phyloP scores from a whole-genome alignment of 1,140 invertebrate species.

The Tribolium madens region DNA sequence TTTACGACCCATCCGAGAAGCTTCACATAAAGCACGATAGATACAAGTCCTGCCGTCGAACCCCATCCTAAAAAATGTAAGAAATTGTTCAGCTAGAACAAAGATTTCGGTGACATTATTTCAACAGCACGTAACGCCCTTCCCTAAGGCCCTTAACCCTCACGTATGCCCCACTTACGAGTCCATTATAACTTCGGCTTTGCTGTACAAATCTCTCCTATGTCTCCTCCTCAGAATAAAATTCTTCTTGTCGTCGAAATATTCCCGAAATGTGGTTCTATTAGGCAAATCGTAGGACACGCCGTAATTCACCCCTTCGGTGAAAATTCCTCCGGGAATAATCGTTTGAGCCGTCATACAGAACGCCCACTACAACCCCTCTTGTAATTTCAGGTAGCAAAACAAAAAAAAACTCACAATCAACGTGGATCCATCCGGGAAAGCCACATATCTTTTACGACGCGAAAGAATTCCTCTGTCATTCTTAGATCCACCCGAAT shows the following conservation, averaged over 20 bases:
- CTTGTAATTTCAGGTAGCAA: conserved; percentile 29
- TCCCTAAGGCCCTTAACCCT: background rate
- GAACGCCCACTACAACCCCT: conserved; percentile 67
- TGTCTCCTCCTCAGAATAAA: conserved; percentile 68
- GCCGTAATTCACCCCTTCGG: conserved; percentile 80
- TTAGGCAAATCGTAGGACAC: conserved; percentile 81
- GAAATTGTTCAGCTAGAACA: background rate
- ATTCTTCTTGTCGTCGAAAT: conserved; percentile 60
- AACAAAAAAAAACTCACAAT: conserved; percentile 70
- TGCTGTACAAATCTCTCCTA: conserved; percentile 73
- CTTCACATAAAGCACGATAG: conserved; percentile 80
- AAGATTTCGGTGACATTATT: background rate
- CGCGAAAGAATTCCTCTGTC: conserved; percentile 66
- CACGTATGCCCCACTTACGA: conserved; percentile 69
- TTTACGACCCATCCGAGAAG: conserved; percentile 73
- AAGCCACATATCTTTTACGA: conserved; percentile 75
- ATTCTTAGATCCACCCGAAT: conserved; percentile 40
- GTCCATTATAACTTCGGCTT: conserved; percentile 76
- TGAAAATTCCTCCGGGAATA: conserved; percentile 71
- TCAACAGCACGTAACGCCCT: background rate
- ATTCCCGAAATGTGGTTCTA: conserved; percentile 71
- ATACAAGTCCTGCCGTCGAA: conserved; percentile 77
- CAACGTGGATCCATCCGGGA: conserved; percentile 79
- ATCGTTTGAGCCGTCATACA: conserved; percentile 73
- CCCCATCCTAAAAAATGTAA: conserved; percentile 67